Evolutionary conservation across 2,113 vertebrate species (phyloP).

Genomic region (Eptesicus fuscus): DNA sequence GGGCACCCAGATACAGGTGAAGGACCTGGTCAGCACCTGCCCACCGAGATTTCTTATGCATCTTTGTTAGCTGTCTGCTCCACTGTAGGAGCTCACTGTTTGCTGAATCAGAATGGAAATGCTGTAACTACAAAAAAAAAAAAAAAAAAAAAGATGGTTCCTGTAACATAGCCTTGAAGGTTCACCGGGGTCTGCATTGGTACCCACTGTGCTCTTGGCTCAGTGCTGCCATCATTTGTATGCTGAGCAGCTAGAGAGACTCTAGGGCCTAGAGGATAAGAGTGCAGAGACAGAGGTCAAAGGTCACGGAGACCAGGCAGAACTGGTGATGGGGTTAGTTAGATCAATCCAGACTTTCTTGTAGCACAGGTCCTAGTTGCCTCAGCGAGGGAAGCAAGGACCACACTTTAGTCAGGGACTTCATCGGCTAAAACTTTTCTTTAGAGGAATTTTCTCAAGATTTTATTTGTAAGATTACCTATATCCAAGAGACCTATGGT

Average conservation of each 20-base stretch:
- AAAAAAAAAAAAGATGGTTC: neutral
- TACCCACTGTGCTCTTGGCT: neutral
- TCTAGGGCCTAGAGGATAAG: neutral
- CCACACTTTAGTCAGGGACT: neutral
- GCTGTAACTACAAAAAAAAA: too few species aligned
- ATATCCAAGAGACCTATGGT: neutral
- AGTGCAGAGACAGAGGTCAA: neutral
- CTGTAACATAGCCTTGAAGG: neutral
- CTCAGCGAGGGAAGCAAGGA: neutral
- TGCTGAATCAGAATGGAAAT: neutral
- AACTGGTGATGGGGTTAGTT: neutral
- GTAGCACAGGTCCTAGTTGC: neutral
- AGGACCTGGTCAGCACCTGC: neutral
- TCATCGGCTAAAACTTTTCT: neutral
- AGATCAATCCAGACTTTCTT: neutral
- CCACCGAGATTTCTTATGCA: neutral
- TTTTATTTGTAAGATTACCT: neutral
- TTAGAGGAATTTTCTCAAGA: neutral
- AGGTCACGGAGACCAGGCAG: neutral
- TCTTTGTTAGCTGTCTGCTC: conserved; percentile 32
- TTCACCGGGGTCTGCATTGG: neutral
- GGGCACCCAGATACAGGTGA: neutral
- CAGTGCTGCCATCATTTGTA: neutral
- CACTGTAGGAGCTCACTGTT: neutral
- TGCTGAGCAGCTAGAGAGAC: neutral